Conservation (phyloP, 1,140 invertebrate species). For the Apis florea region DNA sequence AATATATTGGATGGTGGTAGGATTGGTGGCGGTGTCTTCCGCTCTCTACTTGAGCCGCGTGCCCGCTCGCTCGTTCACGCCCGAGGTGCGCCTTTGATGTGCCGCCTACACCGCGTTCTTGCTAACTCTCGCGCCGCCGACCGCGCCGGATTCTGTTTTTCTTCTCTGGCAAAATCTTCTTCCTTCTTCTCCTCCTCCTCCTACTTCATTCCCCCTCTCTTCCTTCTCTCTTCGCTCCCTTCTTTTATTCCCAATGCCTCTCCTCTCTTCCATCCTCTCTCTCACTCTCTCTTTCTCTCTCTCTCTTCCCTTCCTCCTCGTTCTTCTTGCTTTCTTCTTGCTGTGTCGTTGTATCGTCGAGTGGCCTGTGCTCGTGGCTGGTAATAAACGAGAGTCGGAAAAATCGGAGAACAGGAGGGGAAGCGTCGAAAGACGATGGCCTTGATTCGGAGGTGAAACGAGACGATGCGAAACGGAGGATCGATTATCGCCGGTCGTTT, state of each 20-base stretch:
- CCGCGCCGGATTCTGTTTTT: slow-evolving; percentile 55
- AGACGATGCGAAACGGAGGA: slow-evolving; percentile 56
- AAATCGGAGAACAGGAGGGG: slow-evolving; percentile 42
- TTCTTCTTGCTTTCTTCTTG: slow-evolving; percentile 26
- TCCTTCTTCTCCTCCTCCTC: not conserved
- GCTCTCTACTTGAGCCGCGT: slow-evolving; percentile 78
- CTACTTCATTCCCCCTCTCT: not conserved
- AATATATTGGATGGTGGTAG: slow-evolving; percentile 76
- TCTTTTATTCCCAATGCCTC: not conserved
- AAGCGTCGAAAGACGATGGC: slow-evolving; percentile 32
- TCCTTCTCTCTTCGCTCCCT: not conserved
- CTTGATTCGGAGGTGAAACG: slow-evolving; percentile 59
- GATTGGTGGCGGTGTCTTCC: slow-evolving; percentile 78
- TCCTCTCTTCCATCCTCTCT: not conserved
- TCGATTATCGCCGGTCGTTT: slow-evolving; percentile 64
- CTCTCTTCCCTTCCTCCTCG: not conserved
- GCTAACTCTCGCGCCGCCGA: slow-evolving; percentile 70
- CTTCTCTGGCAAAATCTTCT: slow-evolving; percentile 43
- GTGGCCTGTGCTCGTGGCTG: not conserved
- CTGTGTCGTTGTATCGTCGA: not conserved
- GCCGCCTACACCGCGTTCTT: slow-evolving; percentile 76
- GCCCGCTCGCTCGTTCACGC: slow-evolving; percentile 78
- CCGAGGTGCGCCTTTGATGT: slow-evolving; percentile 79
- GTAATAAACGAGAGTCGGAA: slow-evolving; percentile 55
- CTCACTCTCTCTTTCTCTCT: not conserved